These are phyloP conservation scores for Pilophorus perplexus DNA, from an alignment of 2,888 invertebrate species.

Conservation along the genomic window DNA sequence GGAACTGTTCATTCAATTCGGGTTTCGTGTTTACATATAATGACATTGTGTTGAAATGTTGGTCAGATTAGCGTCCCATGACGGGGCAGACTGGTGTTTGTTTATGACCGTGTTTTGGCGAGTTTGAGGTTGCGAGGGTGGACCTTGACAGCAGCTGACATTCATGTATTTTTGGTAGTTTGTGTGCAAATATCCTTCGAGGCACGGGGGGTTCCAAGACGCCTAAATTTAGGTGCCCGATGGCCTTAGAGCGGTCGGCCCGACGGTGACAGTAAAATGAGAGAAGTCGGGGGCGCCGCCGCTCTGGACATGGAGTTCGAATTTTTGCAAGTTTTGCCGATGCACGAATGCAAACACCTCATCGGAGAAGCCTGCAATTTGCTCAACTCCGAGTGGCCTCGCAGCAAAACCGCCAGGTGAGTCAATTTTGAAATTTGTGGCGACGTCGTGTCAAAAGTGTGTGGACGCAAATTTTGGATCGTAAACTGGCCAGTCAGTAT, in stretches of 20 bases:
- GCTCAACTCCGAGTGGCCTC: conserved; percentile 47
- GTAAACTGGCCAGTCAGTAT: too few relatives aligned
- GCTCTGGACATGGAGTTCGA: conserved; percentile 31
- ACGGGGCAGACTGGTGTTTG: too few relatives aligned
- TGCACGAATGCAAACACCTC: conserved; percentile 43
- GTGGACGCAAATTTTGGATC: too few relatives aligned
- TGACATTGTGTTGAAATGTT: too few relatives aligned
- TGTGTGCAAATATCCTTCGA: conserved; percentile 34
- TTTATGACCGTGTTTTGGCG: too few relatives aligned
- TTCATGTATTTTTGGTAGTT: conserved; percentile 25
- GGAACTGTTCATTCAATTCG: too few relatives aligned
- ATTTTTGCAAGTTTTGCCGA: conserved; percentile 43
- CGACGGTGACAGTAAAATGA: conserved; percentile 31
- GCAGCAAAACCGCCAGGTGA: conserved; percentile 44
- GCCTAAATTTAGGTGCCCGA: conserved; percentile 14
- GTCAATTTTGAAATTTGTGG: not conserved
- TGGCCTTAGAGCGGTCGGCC: conserved; percentile 29
- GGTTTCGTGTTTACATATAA: too few relatives aligned
- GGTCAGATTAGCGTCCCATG: too few relatives aligned
- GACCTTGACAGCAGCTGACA: conserved; percentile 39
- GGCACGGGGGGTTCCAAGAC: conserved; percentile 25
- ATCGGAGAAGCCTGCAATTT: conserved; percentile 44
- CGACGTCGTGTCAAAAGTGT: too few relatives aligned
- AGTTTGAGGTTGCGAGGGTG: not conserved
- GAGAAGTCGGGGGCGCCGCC: conserved; percentile 18